These are phyloP conservation scores for Nautilus pompilius DNA, from an alignment of 1,140 invertebrate genomes.

Conservation along the genomic window DNA sequence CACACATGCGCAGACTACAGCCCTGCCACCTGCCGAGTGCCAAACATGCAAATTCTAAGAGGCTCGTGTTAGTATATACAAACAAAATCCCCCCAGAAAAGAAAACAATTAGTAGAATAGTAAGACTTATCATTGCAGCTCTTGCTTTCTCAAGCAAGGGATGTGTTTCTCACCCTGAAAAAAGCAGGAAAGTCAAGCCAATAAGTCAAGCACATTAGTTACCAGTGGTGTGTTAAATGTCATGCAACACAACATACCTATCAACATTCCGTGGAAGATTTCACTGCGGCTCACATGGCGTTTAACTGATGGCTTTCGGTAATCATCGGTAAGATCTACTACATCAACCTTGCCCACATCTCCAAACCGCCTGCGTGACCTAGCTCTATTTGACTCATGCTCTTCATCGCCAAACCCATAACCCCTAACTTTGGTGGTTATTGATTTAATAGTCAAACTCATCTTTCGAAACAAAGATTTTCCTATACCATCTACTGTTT, in stretches of 20 bases:
- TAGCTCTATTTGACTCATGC: neutral
- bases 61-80: too few species aligned
- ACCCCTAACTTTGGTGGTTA: neutral
- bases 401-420: neutral
- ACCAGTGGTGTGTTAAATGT: too few species aligned
- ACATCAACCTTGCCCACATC: conserved; percentile 7
- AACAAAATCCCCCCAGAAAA: too few species aligned
- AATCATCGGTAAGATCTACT: conserved; percentile 14
- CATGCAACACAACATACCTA: conserved; percentile 6
- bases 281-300: conserved; percentile 2
- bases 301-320: conserved; percentile 6
- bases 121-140: conserved; percentile 4
- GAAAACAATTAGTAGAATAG: conserved; percentile 3
- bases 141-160: conserved; percentile 3
- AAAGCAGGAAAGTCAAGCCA: conserved; percentile 16
- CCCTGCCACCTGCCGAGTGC: too few species aligned
- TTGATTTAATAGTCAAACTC: conserved; percentile 2
- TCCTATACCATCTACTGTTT: too few species aligned
- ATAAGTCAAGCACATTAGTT: too few species aligned
- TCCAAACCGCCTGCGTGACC: neutral
- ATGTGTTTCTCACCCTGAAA: conserved; percentile 23
- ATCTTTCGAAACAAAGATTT: neutral
- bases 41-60: too few species aligned
- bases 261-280: conserved; percentile 4
- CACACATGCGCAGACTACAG: too few species aligned